Evolutionary conservation across 2,888 invertebrate genomes (phyloP), one percentile per base, ranked within the genome.

Genomic region (Pogonocherus hispidulus): DNA sequence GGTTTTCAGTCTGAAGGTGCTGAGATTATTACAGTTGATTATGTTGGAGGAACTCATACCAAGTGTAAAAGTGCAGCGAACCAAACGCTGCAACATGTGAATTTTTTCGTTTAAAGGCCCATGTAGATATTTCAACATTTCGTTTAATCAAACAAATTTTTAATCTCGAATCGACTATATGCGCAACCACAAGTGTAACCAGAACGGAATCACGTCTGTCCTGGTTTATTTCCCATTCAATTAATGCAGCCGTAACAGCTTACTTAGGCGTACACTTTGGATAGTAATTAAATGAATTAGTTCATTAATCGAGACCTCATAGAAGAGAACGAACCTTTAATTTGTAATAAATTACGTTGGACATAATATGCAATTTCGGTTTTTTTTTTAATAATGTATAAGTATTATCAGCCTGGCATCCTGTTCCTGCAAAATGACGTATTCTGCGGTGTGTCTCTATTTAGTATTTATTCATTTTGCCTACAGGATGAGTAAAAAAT

Each of bases 221-320:
- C 52, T 52, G 52, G 52, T 52, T 52, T 52, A 52, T 52, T 52
- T 52, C 18, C 51, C 52, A 19, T 19, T 52, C 52, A 52, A 16
- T 52, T 52, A 52, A 9, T 16, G 32, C 52, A 32, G 27, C 22
- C 19, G 32, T 52, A 32, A 52, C 20, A 47, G 19, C 44, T 11
- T 20, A 47, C 20, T n/a, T 41, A 27, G 23, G 27, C 11, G 32
- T 11, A 18, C 32, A 32, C 32, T 52, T 32, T 52, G 16, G 59
- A 59, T 59, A 59, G 27, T 46, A 59, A 59, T 59, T 59, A 47
- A 46, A 59, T 20, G 22, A 59, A 59, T 46, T 47, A 35, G 59
- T 44, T 47, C 47, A 18, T 32, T 47, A 46, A 46, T 59, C 37
- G 19, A 14, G 19, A 54, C 11, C 37, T n/a, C n/a, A 3, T 37